Evolutionary conservation across 2,888 invertebrate species (phyloP).

Genomic region (Dryobotodes eremita): DNA sequence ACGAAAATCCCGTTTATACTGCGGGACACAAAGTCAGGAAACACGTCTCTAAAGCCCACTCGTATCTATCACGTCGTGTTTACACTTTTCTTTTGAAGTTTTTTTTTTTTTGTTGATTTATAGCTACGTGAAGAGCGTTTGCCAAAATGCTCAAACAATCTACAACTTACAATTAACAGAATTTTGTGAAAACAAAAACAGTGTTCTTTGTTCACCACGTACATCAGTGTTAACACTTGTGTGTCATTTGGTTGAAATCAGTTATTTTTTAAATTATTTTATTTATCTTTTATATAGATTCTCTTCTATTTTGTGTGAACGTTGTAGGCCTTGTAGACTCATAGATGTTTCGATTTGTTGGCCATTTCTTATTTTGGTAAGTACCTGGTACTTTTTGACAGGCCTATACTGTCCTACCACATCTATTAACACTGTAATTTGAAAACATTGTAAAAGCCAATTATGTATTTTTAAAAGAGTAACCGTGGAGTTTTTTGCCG

Average conservation of each 20-base stretch:
- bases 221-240: background rate
- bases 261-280: background rate
- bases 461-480: background rate
- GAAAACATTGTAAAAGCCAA: background rate
- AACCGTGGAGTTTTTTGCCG: background rate
- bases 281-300: background rate
- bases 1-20: background rate
- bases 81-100: conserved; percentile 3
- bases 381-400: background rate
- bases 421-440: background rate
- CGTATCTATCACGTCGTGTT: conserved; percentile 6
- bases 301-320: background rate
- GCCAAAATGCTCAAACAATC: background rate
- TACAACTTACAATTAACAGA: background rate
- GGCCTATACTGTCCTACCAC: background rate
- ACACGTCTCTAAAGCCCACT: background rate
- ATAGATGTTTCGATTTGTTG: background rate
- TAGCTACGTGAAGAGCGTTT: background rate
- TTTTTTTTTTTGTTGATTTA: background rate
- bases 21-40: background rate
- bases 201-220: background rate
- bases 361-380: background rate
- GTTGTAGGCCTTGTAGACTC: background rate
- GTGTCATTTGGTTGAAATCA: too few relatives aligned
- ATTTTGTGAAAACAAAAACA: background rate